These are phyloP conservation scores for Harpagus bidentatus DNA, from an alignment of 2,113 vertebrate species.

Conservation along the genomic window DNA sequence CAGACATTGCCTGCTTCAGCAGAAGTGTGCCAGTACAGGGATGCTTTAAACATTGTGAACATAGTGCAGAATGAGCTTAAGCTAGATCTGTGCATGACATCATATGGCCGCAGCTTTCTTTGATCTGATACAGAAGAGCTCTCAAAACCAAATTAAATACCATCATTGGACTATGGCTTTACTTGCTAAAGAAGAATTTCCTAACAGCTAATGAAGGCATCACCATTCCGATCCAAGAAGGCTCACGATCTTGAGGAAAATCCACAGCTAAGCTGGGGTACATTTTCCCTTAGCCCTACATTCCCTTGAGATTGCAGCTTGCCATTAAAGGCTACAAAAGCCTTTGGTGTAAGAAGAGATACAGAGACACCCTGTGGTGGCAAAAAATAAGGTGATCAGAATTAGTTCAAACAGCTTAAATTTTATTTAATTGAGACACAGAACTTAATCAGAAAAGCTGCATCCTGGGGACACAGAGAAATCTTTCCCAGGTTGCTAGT, in stretches of 20 bases:
- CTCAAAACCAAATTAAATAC: neutral
- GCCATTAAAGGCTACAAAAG: neutral
- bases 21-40: neutral
- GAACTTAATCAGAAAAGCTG: neutral
- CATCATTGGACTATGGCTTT: neutral
- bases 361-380: constrained; percentile 56
- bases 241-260: neutral
- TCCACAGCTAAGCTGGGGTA: neutral
- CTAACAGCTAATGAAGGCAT: neutral
- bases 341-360: neutral
- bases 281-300: neutral
- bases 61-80: neutral
- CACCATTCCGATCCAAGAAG: neutral
- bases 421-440: neutral
- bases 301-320: neutral
- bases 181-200: neutral
- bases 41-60: neutral
- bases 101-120: neutral
- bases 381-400: neutral
- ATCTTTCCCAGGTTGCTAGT: neutral
- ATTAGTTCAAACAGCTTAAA: neutral
- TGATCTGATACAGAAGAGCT: neutral
- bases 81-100: neutral
- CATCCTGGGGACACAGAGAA: neutral
- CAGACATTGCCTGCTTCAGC: neutral